These are phyloP conservation scores for Phocides pigmalion DNA, from an alignment of 1,140 invertebrate genomes.

Conservation along the genomic window DNA sequence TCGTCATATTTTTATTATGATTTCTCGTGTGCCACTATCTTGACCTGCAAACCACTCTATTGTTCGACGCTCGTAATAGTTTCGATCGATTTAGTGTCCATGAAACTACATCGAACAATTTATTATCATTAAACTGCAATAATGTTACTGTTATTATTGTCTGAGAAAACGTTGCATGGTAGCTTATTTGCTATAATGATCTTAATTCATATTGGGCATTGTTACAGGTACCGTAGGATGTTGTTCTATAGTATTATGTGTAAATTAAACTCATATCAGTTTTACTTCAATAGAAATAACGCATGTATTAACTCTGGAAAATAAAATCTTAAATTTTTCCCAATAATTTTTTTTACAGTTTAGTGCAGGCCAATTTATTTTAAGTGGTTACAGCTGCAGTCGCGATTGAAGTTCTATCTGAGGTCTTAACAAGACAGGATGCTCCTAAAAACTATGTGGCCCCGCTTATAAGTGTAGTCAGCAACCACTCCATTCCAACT, in stretches of 20 bases:
- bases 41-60: slow-evolving; percentile 54
- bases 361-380: too few relatives aligned
- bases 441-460: too few relatives aligned
- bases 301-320: too few relatives aligned
- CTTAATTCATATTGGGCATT: slow-evolving; percentile 2
- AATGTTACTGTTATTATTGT: slow-evolving; percentile 24
- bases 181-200: slow-evolving; percentile 1
- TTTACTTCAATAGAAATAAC: background rate
- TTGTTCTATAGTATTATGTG: background rate
- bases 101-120: slow-evolving; percentile 32
- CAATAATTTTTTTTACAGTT: too few relatives aligned
- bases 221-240: background rate
- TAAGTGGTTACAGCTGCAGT: too few relatives aligned
- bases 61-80: slow-evolving; percentile 45
- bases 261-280: background rate
- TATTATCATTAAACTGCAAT: slow-evolving; percentile 32
- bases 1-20: slow-evolving; percentile 53
- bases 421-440: too few relatives aligned
- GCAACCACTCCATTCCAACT: too few relatives aligned
- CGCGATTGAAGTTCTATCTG: too few relatives aligned
- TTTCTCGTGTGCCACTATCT: slow-evolving; percentile 54
- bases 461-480: too few relatives aligned
- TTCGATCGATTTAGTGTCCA: slow-evolving; percentile 36
- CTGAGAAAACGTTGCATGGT: slow-evolving; percentile 21
- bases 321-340: too few relatives aligned